Evolutionary conservation across 2,888 invertebrate species (phyloP), one percentile per base, ranked within the genome.

Genomic region (Stenotaenia linearis): DNA sequence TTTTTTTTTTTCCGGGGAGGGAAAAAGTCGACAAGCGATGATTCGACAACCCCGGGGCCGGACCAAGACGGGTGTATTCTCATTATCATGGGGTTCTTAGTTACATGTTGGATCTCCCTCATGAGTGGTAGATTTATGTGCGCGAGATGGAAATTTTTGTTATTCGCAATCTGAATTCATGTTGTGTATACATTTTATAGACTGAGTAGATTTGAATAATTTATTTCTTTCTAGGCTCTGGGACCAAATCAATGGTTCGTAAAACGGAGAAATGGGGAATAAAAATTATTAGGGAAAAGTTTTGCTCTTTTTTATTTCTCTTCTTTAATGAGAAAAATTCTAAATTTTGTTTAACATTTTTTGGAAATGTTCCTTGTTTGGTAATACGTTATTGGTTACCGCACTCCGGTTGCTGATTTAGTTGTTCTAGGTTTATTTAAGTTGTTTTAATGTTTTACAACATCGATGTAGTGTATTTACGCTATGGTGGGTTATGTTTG

Each of bases 91-190:
- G 61, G 61, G 61, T 61, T 61, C 61, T 61, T 61, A 61, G 61
- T 61, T 61, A 61, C 61, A 25, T 61, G 10, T 23, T 23, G 61
- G 23, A 61, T 61, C 61, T 61, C 61, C 61, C 61, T 25, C 61
- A 25, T 61, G 25, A 61, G 61, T 61, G 23, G 61, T 28, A 61
- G 61, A 61, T 61, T 61, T 61, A 61, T 61, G 45, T 45, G n/a
- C n/a, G 61, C 61, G 61, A 61, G 61, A 61, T 61, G 61, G 61
- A 61, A 61, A 61, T 61, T 61, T 61, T 61, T 61, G 61, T 61
- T 61, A 61, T 61, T 61, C 61, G 61, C 61, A 61, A 61, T 61
- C 61, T 61, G 61, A 28, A 61, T 61, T 61, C 61, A 61, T 61
- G 61, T 61, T 61, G 61, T 61, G 61, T 61, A 61, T 61, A 61